Evolutionary conservation across 1,140 invertebrate species (phyloP), one percentile per base, ranked within the genome.

Genomic region (Musca domestica): DNA sequence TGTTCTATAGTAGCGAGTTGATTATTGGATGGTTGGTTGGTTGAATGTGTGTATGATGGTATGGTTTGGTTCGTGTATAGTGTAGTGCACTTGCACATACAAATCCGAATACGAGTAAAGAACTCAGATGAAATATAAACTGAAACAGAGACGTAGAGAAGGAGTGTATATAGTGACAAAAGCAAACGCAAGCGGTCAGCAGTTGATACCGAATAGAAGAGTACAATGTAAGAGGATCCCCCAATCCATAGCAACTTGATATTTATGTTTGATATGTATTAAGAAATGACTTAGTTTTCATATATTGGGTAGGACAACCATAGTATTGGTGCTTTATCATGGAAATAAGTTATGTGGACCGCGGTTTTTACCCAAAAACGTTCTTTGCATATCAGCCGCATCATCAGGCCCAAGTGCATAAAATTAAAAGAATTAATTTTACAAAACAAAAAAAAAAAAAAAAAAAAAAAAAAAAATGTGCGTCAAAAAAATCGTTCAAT

Each of bases 1-100:
- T 34, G 27, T 61, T 61, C 30, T 19, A 34, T 61, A 27, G 30
- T 61, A 41, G 34, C 34, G 4, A 41, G 34, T 41, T 41, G 34
- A 41, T 41, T 41, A 41, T 41, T 41, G 20, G 51, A 15, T 54
- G 51, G 51, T 54, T 58, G 52, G 20, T n/a, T n/a, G 54, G 14
- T 23, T 54, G 52, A 54, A 20, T 54, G 52, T 23, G 20, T 54
- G 34, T 41, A 9, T 41, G 34, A 41, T 41, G 34, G 34, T 41
- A 41, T 41, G 34, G 34, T 41, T 41, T 41, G 34, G 34, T 41
- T 54, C 23, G 52, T 61, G 56, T 61, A 41, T 58, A 61, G 19
- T 61, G 27, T 61, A 61, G 56, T 58, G 54, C 54, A 58, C 54
- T 58, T 58, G 54, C 54, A 58, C 54, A 30, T 30, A 58, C 54